Conservation (phyloP, 2,113 vertebrate genomes). For the Sarotherodon lohbergeri region DNA sequence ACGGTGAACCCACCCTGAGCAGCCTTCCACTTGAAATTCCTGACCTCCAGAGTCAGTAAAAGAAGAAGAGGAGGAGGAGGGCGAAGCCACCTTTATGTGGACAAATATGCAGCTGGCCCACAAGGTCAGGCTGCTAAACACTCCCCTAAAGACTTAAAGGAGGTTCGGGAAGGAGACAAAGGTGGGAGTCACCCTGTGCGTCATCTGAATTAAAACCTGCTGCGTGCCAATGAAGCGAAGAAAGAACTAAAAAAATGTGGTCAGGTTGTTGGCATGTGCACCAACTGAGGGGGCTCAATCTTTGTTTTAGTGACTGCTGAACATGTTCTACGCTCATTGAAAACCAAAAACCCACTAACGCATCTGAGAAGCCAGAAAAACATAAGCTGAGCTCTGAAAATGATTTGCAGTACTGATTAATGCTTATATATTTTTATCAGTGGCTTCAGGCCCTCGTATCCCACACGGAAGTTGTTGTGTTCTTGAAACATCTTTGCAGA, state of each 20-base stretch:
- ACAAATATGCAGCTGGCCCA: constrained; percentile 16
- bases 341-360: not conserved
- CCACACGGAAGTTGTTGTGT: not conserved
- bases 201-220: constrained; percentile 17
- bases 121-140: constrained; percentile 26
- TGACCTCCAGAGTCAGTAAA: constrained; percentile 8
- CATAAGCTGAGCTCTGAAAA: not conserved
- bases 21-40: constrained; percentile 37
- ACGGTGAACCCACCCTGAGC: constrained; percentile 24
- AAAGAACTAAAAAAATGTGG: not conserved
- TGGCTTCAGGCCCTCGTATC: not conserved
- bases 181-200: not conserved
- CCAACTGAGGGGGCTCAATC: not conserved
- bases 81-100: not conserved
- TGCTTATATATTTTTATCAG: not conserved
- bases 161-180: rapidly evolving
- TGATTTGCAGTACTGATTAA: not conserved
- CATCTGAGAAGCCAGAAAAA: not conserved
- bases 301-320: not conserved
- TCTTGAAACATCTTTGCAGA: not conserved
- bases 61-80: not conserved
- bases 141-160: constrained; percentile 5
- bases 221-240: not conserved
- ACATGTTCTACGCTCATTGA: not conserved
- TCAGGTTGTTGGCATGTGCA: not conserved